Evolutionary conservation across 2,797 vertebrate species (phyloP).

Genomic region (Melanogrammus aeglefinus): DNA sequence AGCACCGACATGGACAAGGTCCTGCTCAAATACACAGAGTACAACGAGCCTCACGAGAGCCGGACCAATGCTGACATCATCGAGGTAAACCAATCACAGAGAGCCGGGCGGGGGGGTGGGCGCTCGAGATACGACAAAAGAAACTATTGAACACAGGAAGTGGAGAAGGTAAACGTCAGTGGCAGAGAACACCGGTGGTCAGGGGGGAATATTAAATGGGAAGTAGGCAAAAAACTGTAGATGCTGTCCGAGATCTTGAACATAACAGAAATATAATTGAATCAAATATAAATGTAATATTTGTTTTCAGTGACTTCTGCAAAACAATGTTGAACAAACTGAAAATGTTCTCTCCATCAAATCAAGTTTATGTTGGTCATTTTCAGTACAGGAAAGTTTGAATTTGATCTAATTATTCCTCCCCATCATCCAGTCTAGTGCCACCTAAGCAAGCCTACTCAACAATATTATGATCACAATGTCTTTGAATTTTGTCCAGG

Average conservation of each 20-base stretch:
- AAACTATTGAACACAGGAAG: not conserved
- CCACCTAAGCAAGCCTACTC: not conserved
- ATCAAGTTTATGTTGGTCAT: not conserved
- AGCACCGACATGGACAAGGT: slow-evolving; percentile 94
- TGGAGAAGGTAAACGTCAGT: not conserved
- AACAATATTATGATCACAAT: not conserved
- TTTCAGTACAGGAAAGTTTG: not conserved
- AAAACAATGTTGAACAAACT: slow-evolving; percentile 3
- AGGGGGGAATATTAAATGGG: not conserved
- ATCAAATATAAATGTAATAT: not conserved
- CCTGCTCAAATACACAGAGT: slow-evolving; percentile 89
- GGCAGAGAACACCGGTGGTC: not conserved
- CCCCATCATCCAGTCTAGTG: not conserved
- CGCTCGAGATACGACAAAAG: not conserved
- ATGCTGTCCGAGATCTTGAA: no score
- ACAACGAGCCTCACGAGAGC: slow-evolving; percentile 89
- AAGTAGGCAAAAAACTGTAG: not conserved
- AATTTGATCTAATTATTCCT: not conserved
- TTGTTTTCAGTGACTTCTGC: not conserved
- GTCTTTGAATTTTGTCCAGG: slow-evolving; percentile 19
- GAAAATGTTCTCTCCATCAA: not conserved
- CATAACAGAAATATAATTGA: not conserved
- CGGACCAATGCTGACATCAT: slow-evolving; percentile 88
- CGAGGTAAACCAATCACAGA: slow-evolving; percentile 70
- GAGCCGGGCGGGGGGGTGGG: not conserved